A percentile compares a stretch with the other conserved stretches of the same genome.
Evolutionary conservation across 37 sponge, comb jelly and placozoan genomes (phyloP).

Genomic region (Beroe forskalii): DNA sequence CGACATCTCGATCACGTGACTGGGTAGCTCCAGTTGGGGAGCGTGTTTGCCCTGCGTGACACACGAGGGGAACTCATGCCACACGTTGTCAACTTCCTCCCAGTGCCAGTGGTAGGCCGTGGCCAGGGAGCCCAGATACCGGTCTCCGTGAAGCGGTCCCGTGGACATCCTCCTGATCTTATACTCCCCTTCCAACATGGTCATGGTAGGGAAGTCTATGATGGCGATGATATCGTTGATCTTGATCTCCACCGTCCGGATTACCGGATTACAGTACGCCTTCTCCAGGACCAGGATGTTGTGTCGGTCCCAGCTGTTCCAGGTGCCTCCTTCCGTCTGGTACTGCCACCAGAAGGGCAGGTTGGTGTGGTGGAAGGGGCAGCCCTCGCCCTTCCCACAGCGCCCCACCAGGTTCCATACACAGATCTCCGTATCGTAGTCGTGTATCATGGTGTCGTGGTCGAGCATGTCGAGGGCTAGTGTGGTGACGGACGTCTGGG

Average conservation of each 20-base stretch:
- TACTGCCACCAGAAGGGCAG: constrained; percentile 65
- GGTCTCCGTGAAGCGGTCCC: neutral
- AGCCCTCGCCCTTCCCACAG: constrained; percentile 1
- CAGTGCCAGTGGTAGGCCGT: constrained; percentile 66
- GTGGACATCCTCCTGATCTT: constrained; percentile 35
- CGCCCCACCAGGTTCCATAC: constrained; percentile 58
- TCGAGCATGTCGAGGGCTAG: constrained; percentile 40
- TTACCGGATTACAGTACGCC: constrained; percentile 56
- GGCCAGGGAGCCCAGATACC: constrained; percentile 45
- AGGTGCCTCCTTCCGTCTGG: neutral
- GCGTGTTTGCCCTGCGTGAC: constrained; percentile 65
- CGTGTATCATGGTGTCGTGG: constrained; percentile 36
- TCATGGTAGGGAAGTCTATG: constrained; percentile 64
- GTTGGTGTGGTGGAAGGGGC: constrained; percentile 50
- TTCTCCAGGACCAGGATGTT: constrained; percentile 53
- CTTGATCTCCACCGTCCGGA: constrained; percentile 60
- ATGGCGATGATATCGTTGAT: constrained; percentile 27
- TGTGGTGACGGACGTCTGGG: constrained; percentile 32
- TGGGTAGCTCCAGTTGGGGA: constrained; percentile 39
- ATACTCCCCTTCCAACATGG: constrained; percentile 43
- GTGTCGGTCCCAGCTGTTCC: constrained; percentile 47
- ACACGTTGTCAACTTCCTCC: constrained; percentile 51
- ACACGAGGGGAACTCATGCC: constrained; percentile 66
- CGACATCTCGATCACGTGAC: constrained; percentile 47
- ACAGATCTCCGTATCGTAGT: constrained; percentile 54